Base-by-base conservation (phyloP, 2,113 vertebrate species). In the Lynx canadensis region DNA sequence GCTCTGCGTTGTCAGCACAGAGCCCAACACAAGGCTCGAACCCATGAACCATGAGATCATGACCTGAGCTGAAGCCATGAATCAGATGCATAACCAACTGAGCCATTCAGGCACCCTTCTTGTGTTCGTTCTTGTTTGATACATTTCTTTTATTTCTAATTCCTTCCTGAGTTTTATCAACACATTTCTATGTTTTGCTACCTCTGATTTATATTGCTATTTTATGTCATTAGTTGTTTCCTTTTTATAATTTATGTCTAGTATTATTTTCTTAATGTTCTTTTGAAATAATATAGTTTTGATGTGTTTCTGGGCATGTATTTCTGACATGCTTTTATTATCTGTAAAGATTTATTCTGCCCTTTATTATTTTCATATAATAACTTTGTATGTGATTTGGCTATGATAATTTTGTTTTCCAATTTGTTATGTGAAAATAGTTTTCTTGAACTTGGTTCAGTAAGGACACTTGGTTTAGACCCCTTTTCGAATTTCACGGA, bases 251-350 rank as follows among this genome's bases (percentile, higher is more conserved):
- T 79, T 79, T 80, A 33, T 90, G 25, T 60, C 13, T n/a, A 29
- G 8, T 31, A 7, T 65, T 7, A 80, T 85, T 95, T 91, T 41
- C 63, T 93, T 41, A 89, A 84, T 27, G 5, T 66, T 71, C n/a
- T 86, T 85, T 86, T 71, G 21, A 92, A 91, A 89, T 78, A 69
- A 18, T 10, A 60, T 29, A 66, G 5, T 69, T 91, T 97, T 36
- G 23, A 23, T 13, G 7, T 86, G 10, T 69, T 91, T 82, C 31
- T 92, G 25, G 23, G 3, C 3, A 57, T 83, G 2, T 29, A 76
- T 92, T 97, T 96, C 57, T 94, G 60, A 60, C 16, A 55, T 79
- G 21, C 12, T 95, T 63, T 86, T 55, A 50, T 80, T 90, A 73
- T 83, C 41, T 38, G 3, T 60, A 82, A 11, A 1, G 4, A 83